These are phyloP conservation scores for Andrena trimmerana DNA, from an alignment of 2,888 invertebrate genomes.

Conservation along the genomic window DNA sequence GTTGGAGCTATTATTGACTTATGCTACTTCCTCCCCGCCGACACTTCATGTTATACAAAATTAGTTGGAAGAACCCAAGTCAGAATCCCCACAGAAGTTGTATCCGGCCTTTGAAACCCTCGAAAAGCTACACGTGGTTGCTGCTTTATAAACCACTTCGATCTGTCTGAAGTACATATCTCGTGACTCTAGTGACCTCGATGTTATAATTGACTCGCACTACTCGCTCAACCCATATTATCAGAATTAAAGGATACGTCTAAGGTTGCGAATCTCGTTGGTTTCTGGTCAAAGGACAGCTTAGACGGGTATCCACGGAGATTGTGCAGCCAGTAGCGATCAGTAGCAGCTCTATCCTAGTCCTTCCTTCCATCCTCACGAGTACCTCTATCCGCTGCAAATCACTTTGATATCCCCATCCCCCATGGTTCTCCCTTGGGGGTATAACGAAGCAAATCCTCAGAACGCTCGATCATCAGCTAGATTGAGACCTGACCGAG, in stretches of 20 bases:
- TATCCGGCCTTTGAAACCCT: neutral
- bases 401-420: constrained; percentile 66
- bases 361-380: constrained; percentile 39
- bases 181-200: neutral
- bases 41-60: neutral
- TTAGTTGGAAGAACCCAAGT: neutral
- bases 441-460: constrained; percentile 65
- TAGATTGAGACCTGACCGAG: constrained; percentile 42
- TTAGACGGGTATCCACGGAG: constrained; percentile 3
- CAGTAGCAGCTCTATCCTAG: constrained; percentile 30
- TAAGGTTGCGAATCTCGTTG: constrained; percentile 3
- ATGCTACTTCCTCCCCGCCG: neutral
- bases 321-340: constrained; percentile 33
- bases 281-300: constrained; percentile 36
- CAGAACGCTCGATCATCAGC: constrained; percentile 56
- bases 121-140: neutral
- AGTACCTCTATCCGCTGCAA: constrained; percentile 26
- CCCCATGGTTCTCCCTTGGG: constrained; percentile 11
- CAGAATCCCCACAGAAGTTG: neutral
- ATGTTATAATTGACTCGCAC: neutral
- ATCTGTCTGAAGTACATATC: neutral
- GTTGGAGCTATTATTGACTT: neutral
- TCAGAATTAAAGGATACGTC: neutral
- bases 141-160: neutral
- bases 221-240: neutral